Base-by-base conservation (phyloP, 2,797 vertebrate genomes). In the Macropodus opercularis region DNA sequence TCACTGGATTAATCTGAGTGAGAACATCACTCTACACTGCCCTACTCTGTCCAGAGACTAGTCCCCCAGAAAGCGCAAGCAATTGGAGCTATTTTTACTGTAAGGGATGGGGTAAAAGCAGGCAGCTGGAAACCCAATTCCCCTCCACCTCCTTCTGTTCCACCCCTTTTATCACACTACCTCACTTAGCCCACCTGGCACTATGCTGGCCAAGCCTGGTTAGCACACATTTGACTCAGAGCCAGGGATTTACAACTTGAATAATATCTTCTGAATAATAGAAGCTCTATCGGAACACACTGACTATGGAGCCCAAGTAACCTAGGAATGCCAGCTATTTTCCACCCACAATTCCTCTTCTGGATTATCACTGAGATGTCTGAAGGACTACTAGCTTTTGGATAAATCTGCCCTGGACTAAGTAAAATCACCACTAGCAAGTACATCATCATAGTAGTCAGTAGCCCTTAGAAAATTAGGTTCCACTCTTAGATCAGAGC, bases 71-170 rank as follows among this genome's bases (percentile, higher is more conserved):
- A 85, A 79, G 80, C 60, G 19, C 61, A 79, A 69, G 88, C 82
- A 75, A 83, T 87, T 80, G 77, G 81, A 89, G 67, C 90, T 94
- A 93, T 93, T 90, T 92, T 91, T 92, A 90, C 88, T 41, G 18
- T 63, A 68, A 92, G 92, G 89, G 85, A 93, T 94, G 92, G 92
- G 92, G 92, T 94, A 94, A 93, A 91, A 87, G 84, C 85, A 73
- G 87, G 79, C 84, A 72, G 82, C 81, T 87, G 86, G 89, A 93
- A 91, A 91, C 84, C 86, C 85, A 86, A 89, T 84, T 85, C 88
- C 86, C 90, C 86, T 86, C 82, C 84, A 87, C 82, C 88, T 84
- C 80, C 81, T 87, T 86, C 75, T 80, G 72, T 69, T 87, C 77
- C 81, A 78, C 85, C 83, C 84, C 76, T 52, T 51, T 62, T 72